Conservation (phyloP, 2,888 invertebrate genomes). For the Cerastis leucographa region DNA sequence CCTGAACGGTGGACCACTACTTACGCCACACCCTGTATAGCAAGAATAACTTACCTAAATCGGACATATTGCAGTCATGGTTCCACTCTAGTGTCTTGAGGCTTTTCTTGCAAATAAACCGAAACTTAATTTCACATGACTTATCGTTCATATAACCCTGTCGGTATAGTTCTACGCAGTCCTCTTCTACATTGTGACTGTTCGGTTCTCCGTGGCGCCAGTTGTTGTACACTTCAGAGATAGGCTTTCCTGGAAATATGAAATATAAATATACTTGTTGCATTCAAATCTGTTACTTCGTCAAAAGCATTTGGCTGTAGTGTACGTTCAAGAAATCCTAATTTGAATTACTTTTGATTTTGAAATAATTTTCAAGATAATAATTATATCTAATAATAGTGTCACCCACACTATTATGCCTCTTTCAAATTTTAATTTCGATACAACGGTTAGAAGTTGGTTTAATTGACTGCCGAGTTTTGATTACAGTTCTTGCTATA, state of each 20-base stretch:
- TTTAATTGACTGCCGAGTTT: background rate
- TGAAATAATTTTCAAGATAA: no score
- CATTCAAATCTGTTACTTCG: background rate
- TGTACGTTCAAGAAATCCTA: no score
- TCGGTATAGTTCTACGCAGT: no score
- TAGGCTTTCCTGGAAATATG: background rate
- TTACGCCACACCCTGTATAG: no score
- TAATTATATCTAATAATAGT: background rate
- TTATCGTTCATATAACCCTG: no score
- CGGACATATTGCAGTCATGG: slow-evolving; percentile 75
- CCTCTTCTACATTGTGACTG: no score
- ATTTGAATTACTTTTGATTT: no score
- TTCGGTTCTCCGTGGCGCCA: no score
- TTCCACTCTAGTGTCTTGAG: slow-evolving; percentile 77
- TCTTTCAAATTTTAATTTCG: background rate
- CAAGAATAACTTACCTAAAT: no score
- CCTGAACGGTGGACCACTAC: no score
- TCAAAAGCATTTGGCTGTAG: background rate
- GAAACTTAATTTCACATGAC: slow-evolving; percentile 70
- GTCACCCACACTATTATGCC: background rate
- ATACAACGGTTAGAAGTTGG: background rate
- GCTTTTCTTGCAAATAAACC: slow-evolving; percentile 82
- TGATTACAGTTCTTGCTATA: background rate
- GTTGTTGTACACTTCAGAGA: slow-evolving; percentile 17
- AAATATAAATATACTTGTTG: background rate